Conservation (phyloP, 2,113 vertebrate species). For the Plestiodon gilberti region DNA sequence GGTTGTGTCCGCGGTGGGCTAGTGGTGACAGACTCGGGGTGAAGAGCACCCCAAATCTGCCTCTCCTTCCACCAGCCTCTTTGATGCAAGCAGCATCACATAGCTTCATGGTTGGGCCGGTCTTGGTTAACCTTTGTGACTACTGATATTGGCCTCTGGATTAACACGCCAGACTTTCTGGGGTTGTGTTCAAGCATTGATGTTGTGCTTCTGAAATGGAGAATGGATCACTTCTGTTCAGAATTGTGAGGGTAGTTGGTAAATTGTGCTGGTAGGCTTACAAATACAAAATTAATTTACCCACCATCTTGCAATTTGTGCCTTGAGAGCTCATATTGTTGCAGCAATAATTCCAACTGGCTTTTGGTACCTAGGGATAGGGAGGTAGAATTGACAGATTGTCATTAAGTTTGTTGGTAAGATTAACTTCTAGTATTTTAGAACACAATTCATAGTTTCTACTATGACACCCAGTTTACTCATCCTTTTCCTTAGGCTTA, state of each 20-base stretch:
- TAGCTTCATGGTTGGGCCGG: too few relatives aligned
- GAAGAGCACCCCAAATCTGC: too few relatives aligned
- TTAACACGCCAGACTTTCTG: background rate
- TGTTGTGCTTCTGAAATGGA: background rate
- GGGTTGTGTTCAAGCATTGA: background rate
- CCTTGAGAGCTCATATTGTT: background rate
- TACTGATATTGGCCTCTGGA: background rate
- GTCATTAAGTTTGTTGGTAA: background rate
- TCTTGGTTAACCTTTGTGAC: too few relatives aligned
- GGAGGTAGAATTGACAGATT: background rate
- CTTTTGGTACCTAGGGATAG: background rate
- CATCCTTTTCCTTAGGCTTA: conserved; percentile 78
- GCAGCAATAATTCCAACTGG: background rate
- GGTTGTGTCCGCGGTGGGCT: too few relatives aligned
- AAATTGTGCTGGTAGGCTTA: background rate
- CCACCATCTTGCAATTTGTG: background rate
- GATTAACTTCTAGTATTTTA: background rate
- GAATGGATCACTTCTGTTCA: background rate
- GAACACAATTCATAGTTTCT: background rate
- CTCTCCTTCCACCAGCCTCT: too few relatives aligned
- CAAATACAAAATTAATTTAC: background rate
- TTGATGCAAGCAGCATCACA: too few relatives aligned
- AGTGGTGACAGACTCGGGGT: too few relatives aligned
- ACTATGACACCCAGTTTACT: background rate
- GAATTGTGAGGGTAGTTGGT: background rate